Base-by-base conservation (phyloP, 2,797 vertebrate genomes). In the Falco peregrinus region DNA sequence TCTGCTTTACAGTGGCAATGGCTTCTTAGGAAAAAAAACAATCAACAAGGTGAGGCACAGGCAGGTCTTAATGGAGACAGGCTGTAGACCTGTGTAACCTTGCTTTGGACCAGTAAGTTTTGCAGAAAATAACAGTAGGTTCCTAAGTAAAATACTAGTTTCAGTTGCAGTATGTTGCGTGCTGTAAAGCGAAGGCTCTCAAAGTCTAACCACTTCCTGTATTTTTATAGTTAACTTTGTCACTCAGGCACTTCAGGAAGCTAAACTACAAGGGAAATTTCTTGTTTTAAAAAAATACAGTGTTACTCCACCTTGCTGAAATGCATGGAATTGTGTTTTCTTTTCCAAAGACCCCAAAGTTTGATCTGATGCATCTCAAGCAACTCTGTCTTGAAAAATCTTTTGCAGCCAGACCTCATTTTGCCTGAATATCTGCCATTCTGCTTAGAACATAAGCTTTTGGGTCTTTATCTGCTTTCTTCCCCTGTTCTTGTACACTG, bases 201-300 rank as follows among this genome's bases (percentile, higher is more conserved):
- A 60, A 83, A 96, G 19, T 31, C 79, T 91, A 95, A 92, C 54
- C 75, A 84, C 75, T 97, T 97, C 94, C 94, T 95, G 56, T 68
- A 50, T 76, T 90, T 90, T 71, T 80, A 76, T 39, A 95, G 51
- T 48, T 75, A 79, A 45, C 28, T 6, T 71, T 4, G 2, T 78
- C 57, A 54, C 33, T 85, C 3, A 70, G 26, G 16, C 48, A 31
- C 16, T 74, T 83, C 75, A 94, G 64, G n/a, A 93, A 89, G 60
- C 21, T 35, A 82, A 15, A 31, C 16, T 69, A 57, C 29, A 84
- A 61, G 47, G 19, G 43, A 84, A 86, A 67, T 65, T 50, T 77
- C 25, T 18, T 41, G 59, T 87, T 87, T 29, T 12, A 20, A 56
- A 63, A 86, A 69, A 39, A 20, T 22, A 48, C 3, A 18, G 2